phyloP scores from a whole-genome alignment of 2,797 vertebrate species.

The Neostethus bicornis region DNA sequence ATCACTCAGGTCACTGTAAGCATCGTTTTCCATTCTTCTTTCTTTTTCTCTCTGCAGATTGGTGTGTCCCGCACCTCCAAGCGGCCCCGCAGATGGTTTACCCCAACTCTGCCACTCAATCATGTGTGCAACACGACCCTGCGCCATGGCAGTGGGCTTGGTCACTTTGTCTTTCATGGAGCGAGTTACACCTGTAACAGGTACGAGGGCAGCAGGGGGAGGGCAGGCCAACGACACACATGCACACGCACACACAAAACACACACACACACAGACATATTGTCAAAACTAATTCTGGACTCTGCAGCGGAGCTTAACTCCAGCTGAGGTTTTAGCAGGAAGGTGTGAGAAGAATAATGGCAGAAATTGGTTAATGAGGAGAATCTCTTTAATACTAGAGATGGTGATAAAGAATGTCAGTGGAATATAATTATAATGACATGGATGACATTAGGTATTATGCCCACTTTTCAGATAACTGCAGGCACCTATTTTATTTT shows the following conservation, averaged over 20 bases:
- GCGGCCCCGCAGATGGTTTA: constrained; percentile 84
- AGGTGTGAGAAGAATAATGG: constrained; percentile 14
- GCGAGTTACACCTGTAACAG: constrained; percentile 86
- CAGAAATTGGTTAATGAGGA: constrained; percentile 8
- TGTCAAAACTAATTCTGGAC: constrained; percentile 50
- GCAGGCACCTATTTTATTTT: neutral
- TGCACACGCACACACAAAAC: constrained; percentile 22
- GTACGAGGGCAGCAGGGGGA: constrained; percentile 17
- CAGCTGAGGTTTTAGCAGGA: constrained; percentile 11
- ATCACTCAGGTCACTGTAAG: constrained; percentile 95
- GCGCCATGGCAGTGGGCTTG: constrained; percentile 97
- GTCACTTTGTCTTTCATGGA: constrained; percentile 99
- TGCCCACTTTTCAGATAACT: constrained; percentile 9
- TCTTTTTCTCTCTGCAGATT: constrained; percentile 82
- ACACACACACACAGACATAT: constrained; percentile 45
- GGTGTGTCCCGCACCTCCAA: constrained; percentile 78
- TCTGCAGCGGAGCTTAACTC: constrained; percentile 20
- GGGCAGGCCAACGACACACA: constrained; percentile 12
- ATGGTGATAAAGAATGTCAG: constrained; percentile 1
- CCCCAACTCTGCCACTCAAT: constrained; percentile 99
- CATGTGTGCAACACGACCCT: constrained; percentile 96
- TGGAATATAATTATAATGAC: neutral
- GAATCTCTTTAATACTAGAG: constrained; percentile 1
- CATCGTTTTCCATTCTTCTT: constrained; percentile 83
- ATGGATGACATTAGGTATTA: constrained; percentile 6